Percentiles rank a stretch among this genome's conserved stretches.
Conservation (phyloP, 37 sponge, comb jelly and placozoan species). For the Chondrilla cf. caribensis region DNA sequence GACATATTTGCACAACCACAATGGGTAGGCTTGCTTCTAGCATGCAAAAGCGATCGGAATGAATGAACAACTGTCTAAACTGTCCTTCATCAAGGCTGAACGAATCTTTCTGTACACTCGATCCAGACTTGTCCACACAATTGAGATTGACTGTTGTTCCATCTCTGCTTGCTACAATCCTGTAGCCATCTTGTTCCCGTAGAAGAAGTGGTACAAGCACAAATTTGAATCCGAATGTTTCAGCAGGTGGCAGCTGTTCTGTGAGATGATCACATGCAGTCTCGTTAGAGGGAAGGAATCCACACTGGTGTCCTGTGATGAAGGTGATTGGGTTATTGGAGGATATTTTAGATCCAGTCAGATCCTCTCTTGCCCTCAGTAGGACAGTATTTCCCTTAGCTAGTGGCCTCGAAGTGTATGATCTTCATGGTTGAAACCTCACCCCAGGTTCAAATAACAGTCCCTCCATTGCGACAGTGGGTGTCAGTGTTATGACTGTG, state of each 20-base stretch:
- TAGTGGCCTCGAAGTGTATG: slow-evolving; percentile 2
- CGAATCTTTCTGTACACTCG: not conserved
- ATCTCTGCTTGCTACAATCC: slow-evolving; percentile 32
- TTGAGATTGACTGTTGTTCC: slow-evolving; percentile 33
- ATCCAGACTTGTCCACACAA: slow-evolving; percentile 3
- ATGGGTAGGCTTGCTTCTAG: slow-evolving; percentile 47
- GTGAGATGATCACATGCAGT: slow-evolving; percentile 46
- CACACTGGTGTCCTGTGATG: slow-evolving; percentile 38
- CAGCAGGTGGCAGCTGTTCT: slow-evolving; percentile 60
- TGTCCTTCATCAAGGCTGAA: slow-evolving; percentile 12
- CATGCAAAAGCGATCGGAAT: slow-evolving; percentile 4
- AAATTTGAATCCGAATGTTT: slow-evolving; percentile 53
- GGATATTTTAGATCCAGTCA: slow-evolving; percentile 32
- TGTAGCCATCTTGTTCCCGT: slow-evolving; percentile 16
- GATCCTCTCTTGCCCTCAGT: not conserved
- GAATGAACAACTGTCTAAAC: slow-evolving; percentile 9
- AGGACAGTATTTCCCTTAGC: not conserved
- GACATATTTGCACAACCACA: slow-evolving; percentile 29
- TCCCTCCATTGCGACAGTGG: not conserved
- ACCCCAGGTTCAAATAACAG: not conserved
- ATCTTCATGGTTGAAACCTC: not conserved
- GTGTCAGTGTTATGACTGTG: slow-evolving; percentile 38
- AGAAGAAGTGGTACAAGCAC: slow-evolving; percentile 28
- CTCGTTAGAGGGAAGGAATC: not conserved
- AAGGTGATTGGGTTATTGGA: slow-evolving; percentile 36